These are phyloP conservation scores for Tragelaphus buxtoni DNA, from an alignment of 2,113 vertebrate species.

Conservation along the genomic window DNA sequence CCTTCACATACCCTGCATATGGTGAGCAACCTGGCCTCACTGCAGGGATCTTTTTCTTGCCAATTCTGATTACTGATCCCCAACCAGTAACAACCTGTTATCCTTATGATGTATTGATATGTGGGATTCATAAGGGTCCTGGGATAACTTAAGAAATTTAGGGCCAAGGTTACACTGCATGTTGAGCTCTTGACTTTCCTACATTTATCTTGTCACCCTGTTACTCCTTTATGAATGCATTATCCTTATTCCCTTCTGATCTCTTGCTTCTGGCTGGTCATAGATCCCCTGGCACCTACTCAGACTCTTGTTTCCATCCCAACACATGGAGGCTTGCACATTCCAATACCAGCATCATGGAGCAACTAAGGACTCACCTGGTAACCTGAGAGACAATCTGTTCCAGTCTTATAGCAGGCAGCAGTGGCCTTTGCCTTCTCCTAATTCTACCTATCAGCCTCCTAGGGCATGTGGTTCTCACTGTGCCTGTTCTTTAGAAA, in stretches of 20 bases:
- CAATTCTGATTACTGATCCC: not conserved
- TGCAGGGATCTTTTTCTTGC: not conserved
- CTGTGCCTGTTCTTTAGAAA: not conserved
- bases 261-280: not conserved
- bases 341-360: not conserved
- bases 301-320: not conserved
- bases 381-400: not conserved
- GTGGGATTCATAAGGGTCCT: not conserved
- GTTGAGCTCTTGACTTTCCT: not conserved
- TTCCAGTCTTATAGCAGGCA: not conserved
- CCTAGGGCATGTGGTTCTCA: not conserved
- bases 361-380: not conserved
- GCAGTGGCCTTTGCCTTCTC: not conserved
- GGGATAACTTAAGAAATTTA: not conserved
- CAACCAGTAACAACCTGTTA: not conserved
- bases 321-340: not conserved
- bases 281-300: not conserved
- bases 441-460: not conserved
- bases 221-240: not conserved
- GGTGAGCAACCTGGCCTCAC: not conserved
- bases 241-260: not conserved
- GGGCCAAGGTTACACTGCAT: not conserved
- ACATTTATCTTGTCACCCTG: not conserved
- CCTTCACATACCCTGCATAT: not conserved
- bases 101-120: not conserved